Conservation (phyloP, 2,113 vertebrate genomes). For the Mus musculus region GRCm39 chr10:110471501-110472000, state of each 20-base stretch:
- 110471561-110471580: conserved; percentile 8
- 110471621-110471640: neutral
- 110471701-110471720: neutral
- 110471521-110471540: neutral
- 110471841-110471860: neutral
- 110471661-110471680: neutral
- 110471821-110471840: neutral
- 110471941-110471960: conserved; percentile 4
- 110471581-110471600: neutral
- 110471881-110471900: neutral
- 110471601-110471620: neutral
- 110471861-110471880: neutral
- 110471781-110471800: neutral
- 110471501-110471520: conserved; percentile 53
- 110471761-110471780: neutral
- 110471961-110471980: neutral
- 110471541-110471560: conserved; percentile 10
- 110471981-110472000: conserved; percentile 19
- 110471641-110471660: neutral
- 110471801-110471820: neutral
- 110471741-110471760: neutral
- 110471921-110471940: conserved; percentile 24
- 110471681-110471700: neutral
- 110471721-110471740: conserved; percentile 45
- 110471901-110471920: neutral